Conservation (phyloP, 1,140 invertebrate genomes). For the Neoseiulus cucumeris region DNA sequence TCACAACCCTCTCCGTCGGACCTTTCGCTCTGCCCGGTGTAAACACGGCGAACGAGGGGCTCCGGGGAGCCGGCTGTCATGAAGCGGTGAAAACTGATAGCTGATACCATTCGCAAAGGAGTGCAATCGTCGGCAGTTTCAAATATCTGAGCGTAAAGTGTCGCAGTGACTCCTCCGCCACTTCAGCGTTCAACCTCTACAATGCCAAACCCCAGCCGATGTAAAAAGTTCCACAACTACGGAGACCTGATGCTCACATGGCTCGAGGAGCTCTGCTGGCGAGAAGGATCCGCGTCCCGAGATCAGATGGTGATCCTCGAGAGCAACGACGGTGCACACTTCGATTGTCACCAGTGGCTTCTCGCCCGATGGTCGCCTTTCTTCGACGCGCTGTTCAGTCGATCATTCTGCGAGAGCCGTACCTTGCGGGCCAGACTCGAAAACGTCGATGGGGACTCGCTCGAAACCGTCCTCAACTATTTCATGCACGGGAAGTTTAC, state of each 20-base stretch:
- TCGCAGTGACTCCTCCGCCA: too few species aligned
- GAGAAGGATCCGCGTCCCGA: not conserved
- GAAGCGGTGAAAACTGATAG: too few species aligned
- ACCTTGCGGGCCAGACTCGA: not conserved
- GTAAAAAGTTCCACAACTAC: slow-evolving; percentile 6
- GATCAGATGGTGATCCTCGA: not conserved
- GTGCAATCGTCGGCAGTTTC: too few species aligned
- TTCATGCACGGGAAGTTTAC: slow-evolving; percentile 1
- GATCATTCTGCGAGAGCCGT: not conserved
- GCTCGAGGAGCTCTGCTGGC: slow-evolving; percentile 8
- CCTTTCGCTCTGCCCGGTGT: too few species aligned
- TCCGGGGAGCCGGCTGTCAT: too few species aligned
- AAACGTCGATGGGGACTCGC: slow-evolving; percentile 2
- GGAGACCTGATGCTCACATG: slow-evolving; percentile 5
- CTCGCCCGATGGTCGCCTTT: not conserved
- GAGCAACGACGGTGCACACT: slow-evolving; percentile 4
- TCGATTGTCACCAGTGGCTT: not conserved
- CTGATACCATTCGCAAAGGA: too few species aligned
- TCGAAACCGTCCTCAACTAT: not conserved
- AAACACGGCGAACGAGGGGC: too few species aligned
- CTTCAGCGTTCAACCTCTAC: too few species aligned
- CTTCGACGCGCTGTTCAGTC: not conserved
- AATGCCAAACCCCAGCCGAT: not conserved
- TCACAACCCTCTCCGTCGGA: too few species aligned
- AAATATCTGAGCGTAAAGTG: too few species aligned